Conservation (phyloP, 2,888 invertebrate species). For the Fragum whitleyi region DNA sequence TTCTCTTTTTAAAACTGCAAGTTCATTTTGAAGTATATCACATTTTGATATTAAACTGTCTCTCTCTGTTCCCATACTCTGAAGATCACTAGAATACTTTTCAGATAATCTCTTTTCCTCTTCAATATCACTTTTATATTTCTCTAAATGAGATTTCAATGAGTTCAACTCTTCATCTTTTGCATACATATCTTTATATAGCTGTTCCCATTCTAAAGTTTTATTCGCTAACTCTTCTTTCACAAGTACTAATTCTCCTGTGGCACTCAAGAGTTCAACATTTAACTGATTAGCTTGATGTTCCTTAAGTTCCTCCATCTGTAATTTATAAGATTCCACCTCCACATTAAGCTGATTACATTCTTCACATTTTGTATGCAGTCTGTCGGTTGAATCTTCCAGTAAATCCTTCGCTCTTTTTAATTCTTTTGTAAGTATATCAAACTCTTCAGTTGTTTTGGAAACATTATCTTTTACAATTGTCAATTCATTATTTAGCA, state of each 20-base stretch:
- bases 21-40: background rate
- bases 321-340: constrained; percentile 48
- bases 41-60: background rate
- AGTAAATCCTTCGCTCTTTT: constrained; percentile 41
- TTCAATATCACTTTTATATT: background rate
- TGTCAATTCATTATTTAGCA: constrained; percentile 42
- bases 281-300: constrained; percentile 44
- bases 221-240: constrained; percentile 58
- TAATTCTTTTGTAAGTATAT: constrained; percentile 35
- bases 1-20: background rate
- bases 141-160: background rate
- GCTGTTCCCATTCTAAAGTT: constrained; percentile 51
- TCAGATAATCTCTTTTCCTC: constrained; percentile 33
- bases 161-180: constrained; percentile 46
- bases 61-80: background rate
- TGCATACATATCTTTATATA: constrained; percentile 52
- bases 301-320: constrained; percentile 34
- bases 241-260: constrained; percentile 50
- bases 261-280: constrained; percentile 53
- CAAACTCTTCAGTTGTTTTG: constrained; percentile 37
- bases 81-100: background rate
- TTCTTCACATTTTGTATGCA: constrained; percentile 54
- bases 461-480: constrained; percentile 37
- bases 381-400: constrained; percentile 46
- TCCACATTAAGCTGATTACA: constrained; percentile 49